Conservation (phyloP, 2,888 invertebrate genomes). For the Nymphalis polychloros region DNA sequence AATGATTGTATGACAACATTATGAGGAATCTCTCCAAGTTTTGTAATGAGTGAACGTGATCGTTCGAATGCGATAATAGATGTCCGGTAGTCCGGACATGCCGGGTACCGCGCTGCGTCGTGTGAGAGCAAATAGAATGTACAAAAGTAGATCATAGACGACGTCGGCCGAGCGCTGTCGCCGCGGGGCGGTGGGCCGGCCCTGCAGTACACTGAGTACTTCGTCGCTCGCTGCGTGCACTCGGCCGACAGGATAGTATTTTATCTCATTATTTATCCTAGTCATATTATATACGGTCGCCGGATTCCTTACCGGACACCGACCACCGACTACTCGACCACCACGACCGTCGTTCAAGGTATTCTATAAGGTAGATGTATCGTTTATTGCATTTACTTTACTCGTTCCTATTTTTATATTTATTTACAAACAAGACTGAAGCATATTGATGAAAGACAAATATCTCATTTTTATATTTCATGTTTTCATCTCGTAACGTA, state of each 20-base stretch:
- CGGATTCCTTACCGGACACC: background rate
- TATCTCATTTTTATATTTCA: background rate
- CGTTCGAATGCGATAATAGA: no score
- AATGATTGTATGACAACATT: background rate
- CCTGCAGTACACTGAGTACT: no score
- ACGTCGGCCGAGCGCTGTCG: background rate
- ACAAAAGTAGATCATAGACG: background rate
- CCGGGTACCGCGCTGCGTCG: background rate
- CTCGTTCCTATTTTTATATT: conserved; percentile 28
- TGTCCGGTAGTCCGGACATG: no score
- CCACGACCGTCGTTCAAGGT: background rate
- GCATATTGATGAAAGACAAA: conserved; percentile 12
- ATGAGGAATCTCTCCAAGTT: no score
- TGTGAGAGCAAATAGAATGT: conserved; percentile 1
- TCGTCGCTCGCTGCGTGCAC: no score
- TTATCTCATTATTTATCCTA: background rate
- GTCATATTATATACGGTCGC: background rate
- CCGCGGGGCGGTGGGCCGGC: no score
- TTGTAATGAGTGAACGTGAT: no score
- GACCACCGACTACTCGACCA: background rate
- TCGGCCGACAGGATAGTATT: no score
- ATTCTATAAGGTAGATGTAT: background rate
- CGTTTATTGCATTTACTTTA: conserved; percentile 24
- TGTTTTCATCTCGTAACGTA: no score
- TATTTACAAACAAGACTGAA: conserved; percentile 23